A percentile compares a stretch with the other conserved stretches of the same genome.
Evolutionary conservation across 2,797 vertebrate species (phyloP).

Genomic region (Aphelocoma californica): DNA sequence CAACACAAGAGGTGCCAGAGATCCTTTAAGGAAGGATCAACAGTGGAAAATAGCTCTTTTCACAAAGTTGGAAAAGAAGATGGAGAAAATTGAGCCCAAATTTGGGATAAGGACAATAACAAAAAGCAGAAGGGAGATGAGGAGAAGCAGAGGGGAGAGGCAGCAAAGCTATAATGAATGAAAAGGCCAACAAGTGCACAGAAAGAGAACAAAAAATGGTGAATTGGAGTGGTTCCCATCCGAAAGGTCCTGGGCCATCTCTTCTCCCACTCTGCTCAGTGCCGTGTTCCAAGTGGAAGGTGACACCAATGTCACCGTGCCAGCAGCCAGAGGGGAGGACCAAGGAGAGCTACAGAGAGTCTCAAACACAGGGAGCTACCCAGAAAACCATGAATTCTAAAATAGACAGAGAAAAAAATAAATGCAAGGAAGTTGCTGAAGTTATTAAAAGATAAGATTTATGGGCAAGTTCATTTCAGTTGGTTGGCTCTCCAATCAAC

Average conservation of each 20-base stretch:
- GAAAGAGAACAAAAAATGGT: background rate
- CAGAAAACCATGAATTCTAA: constrained; percentile 14
- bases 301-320: background rate
- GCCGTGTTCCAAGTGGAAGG: background rate
- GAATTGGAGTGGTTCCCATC: background rate
- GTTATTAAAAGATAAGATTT: constrained; percentile 66
- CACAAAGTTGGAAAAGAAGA: background rate
- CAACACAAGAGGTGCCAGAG: background rate
- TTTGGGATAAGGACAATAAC: background rate
- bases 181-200: background rate
- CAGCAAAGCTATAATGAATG: rapidly evolving
- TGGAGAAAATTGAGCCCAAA: background rate
- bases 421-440: constrained; percentile 40
- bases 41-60: background rate
- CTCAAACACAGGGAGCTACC: background rate
- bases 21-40: background rate
- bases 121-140: background rate
- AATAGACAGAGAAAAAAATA: constrained; percentile 9
- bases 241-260: background rate
- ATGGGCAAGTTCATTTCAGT: constrained; percentile 41
- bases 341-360: background rate
- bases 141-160: background rate
- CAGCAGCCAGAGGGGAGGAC: background rate
- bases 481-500: constrained; percentile 41
- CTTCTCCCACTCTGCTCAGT: background rate